phyloP scores from a whole-genome alignment of 2,797 vertebrate species.

The Neosilurus mollespiculum region DNA sequence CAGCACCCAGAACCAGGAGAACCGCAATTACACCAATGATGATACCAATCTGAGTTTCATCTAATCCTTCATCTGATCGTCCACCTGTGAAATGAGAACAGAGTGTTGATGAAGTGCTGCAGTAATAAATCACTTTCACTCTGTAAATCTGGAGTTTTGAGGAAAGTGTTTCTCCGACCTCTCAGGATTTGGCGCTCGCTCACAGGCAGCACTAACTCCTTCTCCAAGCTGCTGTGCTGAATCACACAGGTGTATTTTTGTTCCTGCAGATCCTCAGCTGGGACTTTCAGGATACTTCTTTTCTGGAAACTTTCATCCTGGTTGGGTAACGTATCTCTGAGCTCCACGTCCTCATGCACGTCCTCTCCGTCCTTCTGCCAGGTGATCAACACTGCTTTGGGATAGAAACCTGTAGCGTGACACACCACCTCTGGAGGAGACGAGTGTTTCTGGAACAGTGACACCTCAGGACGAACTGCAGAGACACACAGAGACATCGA shows the following conservation, averaged over 20 bases:
- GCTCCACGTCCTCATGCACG: neutral
- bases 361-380: neutral
- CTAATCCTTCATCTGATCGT: neutral
- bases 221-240: slow-evolving; percentile 11
- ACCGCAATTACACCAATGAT: neutral
- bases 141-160: neutral
- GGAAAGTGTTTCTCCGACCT: too few species aligned
- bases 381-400: too few species aligned
- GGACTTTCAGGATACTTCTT: slow-evolving; percentile 16
- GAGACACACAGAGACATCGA: neutral
- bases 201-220: slow-evolving; percentile 6
- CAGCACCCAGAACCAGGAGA: neutral
- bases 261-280: slow-evolving; percentile 22
- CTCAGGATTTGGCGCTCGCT: too few species aligned
- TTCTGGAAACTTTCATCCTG: slow-evolving; percentile 27
- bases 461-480: neutral
- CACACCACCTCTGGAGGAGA: neutral
- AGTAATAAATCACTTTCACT: neutral
- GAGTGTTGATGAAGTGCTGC: neutral
- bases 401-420: neutral
- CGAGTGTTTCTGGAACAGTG: neutral
- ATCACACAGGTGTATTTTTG: slow-evolving; percentile 10
- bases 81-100: neutral
- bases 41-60: neutral
- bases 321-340: slow-evolving; percentile 16